These are phyloP conservation scores for Dromas ardeola DNA, from an alignment of 2,113 vertebrate genomes.

Conservation along the genomic window DNA sequence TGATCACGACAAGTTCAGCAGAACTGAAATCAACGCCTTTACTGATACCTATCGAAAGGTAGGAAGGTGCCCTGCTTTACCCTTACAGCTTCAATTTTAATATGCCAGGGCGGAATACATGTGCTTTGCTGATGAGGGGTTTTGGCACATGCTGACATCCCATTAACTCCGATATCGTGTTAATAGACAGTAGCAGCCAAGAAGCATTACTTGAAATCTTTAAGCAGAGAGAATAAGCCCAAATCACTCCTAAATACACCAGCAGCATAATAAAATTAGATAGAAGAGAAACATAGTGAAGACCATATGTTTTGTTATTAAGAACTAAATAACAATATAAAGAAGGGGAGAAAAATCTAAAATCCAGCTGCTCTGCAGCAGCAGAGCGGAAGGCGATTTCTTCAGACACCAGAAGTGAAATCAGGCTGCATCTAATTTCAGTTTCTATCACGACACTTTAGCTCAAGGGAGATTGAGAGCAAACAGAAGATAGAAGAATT, in stretches of 20 bases:
- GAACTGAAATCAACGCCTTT: not conserved
- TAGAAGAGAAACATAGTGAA: not conserved
- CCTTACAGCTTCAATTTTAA: not conserved
- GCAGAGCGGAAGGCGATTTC: not conserved
- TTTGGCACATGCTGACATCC: constrained; percentile 41
- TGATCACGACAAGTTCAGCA: not conserved
- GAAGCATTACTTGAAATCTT: constrained; percentile 31
- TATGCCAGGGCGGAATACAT: not conserved
- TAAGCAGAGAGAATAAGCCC: not conserved
- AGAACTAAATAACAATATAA: not conserved
- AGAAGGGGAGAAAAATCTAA: not conserved
- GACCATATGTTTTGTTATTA: not conserved
- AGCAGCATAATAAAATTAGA: not conserved
- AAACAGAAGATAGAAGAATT: not conserved
- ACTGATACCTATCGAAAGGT: not conserved
- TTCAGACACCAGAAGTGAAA: not conserved
- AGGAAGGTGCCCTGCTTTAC: not conserved
- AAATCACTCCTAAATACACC: constrained; percentile 8
- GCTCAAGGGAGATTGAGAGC: not conserved
- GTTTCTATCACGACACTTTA: not conserved
- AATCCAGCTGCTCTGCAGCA: not conserved
- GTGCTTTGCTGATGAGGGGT: not conserved
- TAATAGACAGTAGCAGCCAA: constrained; percentile 39
- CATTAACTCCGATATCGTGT: not conserved
- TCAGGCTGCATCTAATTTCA: not conserved